Evolutionary conservation across 2,797 vertebrate genomes (phyloP).

Genomic region (Sebastes trivittatus): DNA sequence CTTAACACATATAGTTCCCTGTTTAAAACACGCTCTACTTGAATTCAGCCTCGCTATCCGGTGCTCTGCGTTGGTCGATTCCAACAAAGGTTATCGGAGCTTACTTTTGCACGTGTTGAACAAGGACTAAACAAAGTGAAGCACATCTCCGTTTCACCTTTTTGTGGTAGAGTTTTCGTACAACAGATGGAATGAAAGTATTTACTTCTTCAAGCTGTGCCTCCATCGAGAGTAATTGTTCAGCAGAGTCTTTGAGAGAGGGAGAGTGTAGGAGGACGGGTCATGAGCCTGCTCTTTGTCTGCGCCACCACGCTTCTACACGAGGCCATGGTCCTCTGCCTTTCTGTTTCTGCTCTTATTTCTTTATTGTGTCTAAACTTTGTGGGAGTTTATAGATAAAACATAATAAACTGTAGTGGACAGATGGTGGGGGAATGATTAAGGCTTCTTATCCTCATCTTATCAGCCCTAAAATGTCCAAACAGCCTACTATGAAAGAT

Average conservation of each 20-base stretch:
- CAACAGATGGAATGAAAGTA: constrained; percentile 3
- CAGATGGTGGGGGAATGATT: constrained; percentile 26
- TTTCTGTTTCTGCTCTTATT: constrained; percentile 16
- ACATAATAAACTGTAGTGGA: constrained; percentile 8
- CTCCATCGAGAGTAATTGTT: constrained; percentile 29
- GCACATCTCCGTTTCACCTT: constrained; percentile 4
- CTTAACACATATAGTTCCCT: constrained; percentile 35
- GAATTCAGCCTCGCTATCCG: neutral
- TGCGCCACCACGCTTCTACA: constrained; percentile 21
- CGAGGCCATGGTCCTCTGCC: neutral
- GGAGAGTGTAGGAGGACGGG: constrained; percentile 67
- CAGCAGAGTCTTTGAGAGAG: constrained; percentile 38
- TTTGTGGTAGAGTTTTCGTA: neutral
- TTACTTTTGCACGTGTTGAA: neutral
- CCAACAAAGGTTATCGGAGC: neutral
- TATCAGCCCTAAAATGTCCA: constrained; percentile 16
- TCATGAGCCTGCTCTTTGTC: constrained; percentile 69
- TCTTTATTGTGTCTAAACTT: neutral
- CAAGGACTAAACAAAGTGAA: neutral
- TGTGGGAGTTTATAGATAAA: neutral
- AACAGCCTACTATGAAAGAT: neutral
- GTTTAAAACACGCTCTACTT: neutral
- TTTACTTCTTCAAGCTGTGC: constrained; percentile 45
- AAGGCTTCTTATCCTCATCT: constrained; percentile 12
- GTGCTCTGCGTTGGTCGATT: neutral